phyloP scores from a whole-genome alignment of 2,888 invertebrate genomes.

The Gisinianus flammeolus region DNA sequence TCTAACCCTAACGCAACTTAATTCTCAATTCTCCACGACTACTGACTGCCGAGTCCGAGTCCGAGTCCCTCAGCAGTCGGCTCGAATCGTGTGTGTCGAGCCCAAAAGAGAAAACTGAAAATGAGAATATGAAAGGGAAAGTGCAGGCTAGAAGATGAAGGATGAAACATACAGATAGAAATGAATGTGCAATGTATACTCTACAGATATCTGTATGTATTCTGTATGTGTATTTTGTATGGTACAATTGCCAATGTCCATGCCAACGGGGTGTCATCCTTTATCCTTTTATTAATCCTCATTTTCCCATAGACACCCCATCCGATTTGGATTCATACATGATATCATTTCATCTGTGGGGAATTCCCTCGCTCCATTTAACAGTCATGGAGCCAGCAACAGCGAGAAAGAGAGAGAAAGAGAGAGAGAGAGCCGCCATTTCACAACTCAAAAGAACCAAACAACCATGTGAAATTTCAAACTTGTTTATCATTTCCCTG shows the following conservation, averaged over 20 bases:
- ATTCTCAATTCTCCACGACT: no score
- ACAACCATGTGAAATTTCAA: no score
- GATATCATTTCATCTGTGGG: constrained; percentile 32
- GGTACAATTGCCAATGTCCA: background rate
- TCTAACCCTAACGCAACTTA: no score
- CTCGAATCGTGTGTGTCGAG: background rate
- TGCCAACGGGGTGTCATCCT: constrained; percentile 42
- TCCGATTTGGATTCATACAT: background rate
- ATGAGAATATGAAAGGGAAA: background rate
- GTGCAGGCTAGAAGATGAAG: background rate
- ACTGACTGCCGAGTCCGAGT: background rate
- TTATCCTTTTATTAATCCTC: constrained; percentile 28
- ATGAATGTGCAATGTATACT: background rate
- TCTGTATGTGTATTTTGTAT: background rate
- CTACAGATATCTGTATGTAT: background rate
- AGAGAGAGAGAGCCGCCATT: background rate
- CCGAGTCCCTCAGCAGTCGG: background rate
- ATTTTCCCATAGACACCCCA: constrained; percentile 27
- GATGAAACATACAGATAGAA: background rate
- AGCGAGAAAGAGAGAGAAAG: background rate
- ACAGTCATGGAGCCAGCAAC: background rate
- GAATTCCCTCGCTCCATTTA: constrained; percentile 36
- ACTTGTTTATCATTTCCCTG: no score
- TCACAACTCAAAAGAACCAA: no score
- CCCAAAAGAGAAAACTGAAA: background rate